Base-by-base conservation (phyloP, 2,113 vertebrate species). In the Sapayoa aenigma region DNA sequence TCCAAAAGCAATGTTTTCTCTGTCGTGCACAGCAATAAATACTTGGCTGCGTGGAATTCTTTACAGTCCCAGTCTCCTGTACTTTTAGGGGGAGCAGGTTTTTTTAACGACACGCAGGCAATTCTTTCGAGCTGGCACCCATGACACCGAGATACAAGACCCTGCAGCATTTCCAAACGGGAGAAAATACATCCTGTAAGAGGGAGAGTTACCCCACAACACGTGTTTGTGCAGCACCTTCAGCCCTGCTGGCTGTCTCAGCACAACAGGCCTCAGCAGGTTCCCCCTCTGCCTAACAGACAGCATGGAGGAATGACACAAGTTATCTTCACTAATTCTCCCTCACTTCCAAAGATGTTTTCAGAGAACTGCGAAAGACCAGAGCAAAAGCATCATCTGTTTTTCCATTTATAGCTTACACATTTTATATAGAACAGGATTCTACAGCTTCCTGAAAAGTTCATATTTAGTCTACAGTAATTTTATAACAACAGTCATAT, bases 201-300 rank as follows among this genome's bases (percentile, higher is more conserved):
- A 94, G 27, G 49, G 39, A 35, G 21, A 21, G 41, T 37, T 92
- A 60, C 82, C 89, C 60, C 0, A 25, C 65, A 95, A 72, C 37
- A 23, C 12, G 37, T 49, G 80, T 62, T 94, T 52, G 47, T 85
- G 90, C 68, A 60, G 85, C 56, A 65, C 73, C 56, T 71, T 58
- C 90, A 72, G 47, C 65, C 78, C 47, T 49, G 41, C 83, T 67
- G 72, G 49, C 47, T 88, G 72, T 52, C 93, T 25, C 79, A 83
- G 80, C 63, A 35, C 31, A 95, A 73, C 90, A 63, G 65, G 88
- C 77, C 77, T 92, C 94, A 93, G 92, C 88, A 95, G 41, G 84
- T 89, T 89, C 47, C 82, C 80, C 94, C 92, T 91, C 96, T 94
- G 76, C 83, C 86, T 67, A 79, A 87, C 49, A 87, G 76, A 67